Evolutionary conservation across 2,797 vertebrate species (phyloP).

Genomic region (Labeo calbasu): DNA sequence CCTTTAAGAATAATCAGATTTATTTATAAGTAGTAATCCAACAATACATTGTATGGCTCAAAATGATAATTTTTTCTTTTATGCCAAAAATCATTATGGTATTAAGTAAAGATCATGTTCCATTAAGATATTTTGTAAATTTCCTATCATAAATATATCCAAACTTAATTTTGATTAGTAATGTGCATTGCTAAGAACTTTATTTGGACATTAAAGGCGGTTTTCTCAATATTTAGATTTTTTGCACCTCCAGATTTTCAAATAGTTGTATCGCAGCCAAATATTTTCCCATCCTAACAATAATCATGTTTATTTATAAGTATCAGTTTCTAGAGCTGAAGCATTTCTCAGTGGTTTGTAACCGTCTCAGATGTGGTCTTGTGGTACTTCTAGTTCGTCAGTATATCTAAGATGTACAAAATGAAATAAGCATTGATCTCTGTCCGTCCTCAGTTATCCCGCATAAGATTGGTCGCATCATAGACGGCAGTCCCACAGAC

Average conservation of each 20-base stretch:
- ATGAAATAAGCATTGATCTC: conserved; percentile 29
- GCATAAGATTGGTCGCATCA: conserved; percentile 97
- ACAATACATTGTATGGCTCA: no score
- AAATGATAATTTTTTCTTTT: no score
- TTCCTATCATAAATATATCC: no score
- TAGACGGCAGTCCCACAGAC: conserved; percentile 95
- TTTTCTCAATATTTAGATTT: no score
- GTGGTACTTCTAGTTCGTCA: not conserved
- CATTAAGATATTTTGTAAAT: no score
- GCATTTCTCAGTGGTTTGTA: not conserved
- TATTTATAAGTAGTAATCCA: not conserved
- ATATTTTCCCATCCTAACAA: not conserved
- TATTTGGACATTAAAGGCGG: no score
- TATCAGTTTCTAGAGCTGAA: not conserved
- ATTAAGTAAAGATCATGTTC: no score
- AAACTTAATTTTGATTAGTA: no score
- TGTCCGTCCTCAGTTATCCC: conserved; percentile 85
- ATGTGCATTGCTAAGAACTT: no score
- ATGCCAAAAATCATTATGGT: no score
- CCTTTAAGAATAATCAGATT: not conserved
- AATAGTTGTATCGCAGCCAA: no score
- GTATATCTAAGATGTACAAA: not conserved
- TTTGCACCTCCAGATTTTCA: no score
- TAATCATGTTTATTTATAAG: not conserved
- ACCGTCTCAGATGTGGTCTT: not conserved